Conservation (phyloP, 2,113 vertebrate genomes). For the Sakesphorus luctuosus region DNA sequence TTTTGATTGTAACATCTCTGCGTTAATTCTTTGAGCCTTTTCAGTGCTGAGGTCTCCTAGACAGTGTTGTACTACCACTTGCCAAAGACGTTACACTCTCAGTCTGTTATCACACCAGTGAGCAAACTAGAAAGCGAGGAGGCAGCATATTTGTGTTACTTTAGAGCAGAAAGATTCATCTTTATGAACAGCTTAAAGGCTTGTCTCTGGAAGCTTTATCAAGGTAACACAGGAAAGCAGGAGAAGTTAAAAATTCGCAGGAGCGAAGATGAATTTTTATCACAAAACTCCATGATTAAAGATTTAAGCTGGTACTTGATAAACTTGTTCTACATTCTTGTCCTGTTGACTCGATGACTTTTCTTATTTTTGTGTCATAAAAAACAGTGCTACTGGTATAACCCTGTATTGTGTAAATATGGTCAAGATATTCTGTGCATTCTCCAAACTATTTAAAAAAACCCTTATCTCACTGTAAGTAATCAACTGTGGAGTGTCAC, state of each 20-base stretch:
- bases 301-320: background rate
- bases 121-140: slow-evolving; percentile 34
- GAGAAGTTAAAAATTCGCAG: background rate
- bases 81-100: slow-evolving; percentile 31
- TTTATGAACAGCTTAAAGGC: background rate
- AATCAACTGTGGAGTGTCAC: background rate
- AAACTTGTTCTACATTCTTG: background rate
- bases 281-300: background rate
- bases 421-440: background rate
- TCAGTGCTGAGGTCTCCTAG: slow-evolving; percentile 37
- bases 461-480: background rate
- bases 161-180: background rate
- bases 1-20: slow-evolving; percentile 30
- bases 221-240: slow-evolving; percentile 59
- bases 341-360: background rate
- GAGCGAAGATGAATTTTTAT: background rate
- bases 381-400: background rate
- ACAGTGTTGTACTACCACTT: slow-evolving; percentile 57
- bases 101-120: slow-evolving; percentile 26
- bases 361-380: background rate
- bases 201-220: slow-evolving; percentile 44
- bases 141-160: background rate
- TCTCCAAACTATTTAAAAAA: background rate
- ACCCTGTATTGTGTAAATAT: background rate
- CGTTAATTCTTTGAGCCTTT: slow-evolving; percentile 32